A percentile compares a stretch with the other conserved stretches of the same genome.
Evolutionary conservation across 1,140 invertebrate genomes (phyloP).

Genomic region (Drosophila pandora): DNA sequence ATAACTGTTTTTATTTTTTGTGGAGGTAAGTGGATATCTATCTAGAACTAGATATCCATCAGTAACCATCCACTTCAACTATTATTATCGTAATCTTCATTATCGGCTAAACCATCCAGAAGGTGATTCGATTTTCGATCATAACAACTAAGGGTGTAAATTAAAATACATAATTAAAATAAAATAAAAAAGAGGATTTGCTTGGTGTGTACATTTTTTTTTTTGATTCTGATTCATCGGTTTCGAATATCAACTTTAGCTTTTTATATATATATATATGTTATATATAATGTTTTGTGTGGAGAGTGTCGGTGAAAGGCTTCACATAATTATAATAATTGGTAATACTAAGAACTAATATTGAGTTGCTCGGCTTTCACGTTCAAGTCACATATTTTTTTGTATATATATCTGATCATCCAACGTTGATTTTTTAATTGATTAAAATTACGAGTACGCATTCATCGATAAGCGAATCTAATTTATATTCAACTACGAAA

Average conservation of each 20-base stretch:
- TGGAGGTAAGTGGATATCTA: conserved; percentile 25
- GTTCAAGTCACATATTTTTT: conserved; percentile 55
- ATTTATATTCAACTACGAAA: conserved; percentile 76
- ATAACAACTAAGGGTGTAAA: conserved; percentile 74
- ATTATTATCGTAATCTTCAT: conserved; percentile 38
- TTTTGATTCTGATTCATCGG: conserved; percentile 28
- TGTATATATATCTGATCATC: conserved; percentile 38
- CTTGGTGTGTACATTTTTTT: conserved; percentile 42
- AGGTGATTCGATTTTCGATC: conserved; percentile 38
- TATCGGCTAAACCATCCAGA: conserved; percentile 18
- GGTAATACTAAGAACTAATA: conserved; percentile 78
- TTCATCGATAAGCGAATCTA: conserved; percentile 71
- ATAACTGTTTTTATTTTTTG: conserved; percentile 35
- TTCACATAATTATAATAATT: conserved; percentile 66
- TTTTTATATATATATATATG: not conserved
- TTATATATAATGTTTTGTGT: conserved; percentile 11
- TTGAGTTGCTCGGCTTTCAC: conserved; percentile 80
- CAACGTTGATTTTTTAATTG: conserved; percentile 54
- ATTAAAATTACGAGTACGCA: conserved; percentile 73
- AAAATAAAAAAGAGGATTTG: conserved; percentile 61
- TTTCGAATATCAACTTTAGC: conserved; percentile 70
- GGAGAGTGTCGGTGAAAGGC: conserved; percentile 30
- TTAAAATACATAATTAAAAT: conserved; percentile 72
- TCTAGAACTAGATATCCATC: not conserved
- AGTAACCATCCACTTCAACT: conserved; percentile 23